Percentiles rank a stretch among this genome's conserved stretches.
phyloP scores from a whole-genome alignment of 2,797 vertebrate species.

The Chiloscyllium punctatum region DNA sequence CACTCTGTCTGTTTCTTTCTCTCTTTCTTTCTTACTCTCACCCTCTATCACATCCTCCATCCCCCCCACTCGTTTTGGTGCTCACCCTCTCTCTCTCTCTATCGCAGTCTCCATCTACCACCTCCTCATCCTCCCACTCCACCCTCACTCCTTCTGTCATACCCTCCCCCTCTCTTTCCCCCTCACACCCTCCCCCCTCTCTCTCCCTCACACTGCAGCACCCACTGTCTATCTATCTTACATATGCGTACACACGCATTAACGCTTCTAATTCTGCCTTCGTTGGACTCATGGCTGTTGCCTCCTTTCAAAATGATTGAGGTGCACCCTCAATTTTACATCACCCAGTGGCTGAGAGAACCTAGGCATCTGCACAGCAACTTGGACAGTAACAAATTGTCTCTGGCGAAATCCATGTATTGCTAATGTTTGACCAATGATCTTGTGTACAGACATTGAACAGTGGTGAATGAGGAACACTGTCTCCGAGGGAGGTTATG shows the following conservation, averaged over 20 bases:
- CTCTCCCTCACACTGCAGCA: no score
- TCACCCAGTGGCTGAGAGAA: background rate
- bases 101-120: no score
- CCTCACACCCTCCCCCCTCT: no score
- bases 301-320: background rate
- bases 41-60: no score
- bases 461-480: background rate
- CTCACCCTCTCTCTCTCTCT: no score
- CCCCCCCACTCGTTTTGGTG: no score
- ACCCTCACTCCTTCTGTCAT: no score
- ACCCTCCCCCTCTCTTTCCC: no score
- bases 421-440: background rate
- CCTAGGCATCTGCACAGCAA: background rate
- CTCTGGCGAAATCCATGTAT: background rate
- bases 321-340: background rate
- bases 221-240: no score
- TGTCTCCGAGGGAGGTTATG: background rate
- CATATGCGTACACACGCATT: background rate
- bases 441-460: background rate
- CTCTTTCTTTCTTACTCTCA: no score
- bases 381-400: background rate
- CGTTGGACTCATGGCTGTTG: background rate
- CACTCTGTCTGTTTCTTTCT: no score
- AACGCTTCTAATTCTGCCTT: background rate
- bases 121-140: no score